Evolutionary conservation across 2,797 vertebrate genomes (phyloP).

Genomic region (Paguma larvata): DNA sequence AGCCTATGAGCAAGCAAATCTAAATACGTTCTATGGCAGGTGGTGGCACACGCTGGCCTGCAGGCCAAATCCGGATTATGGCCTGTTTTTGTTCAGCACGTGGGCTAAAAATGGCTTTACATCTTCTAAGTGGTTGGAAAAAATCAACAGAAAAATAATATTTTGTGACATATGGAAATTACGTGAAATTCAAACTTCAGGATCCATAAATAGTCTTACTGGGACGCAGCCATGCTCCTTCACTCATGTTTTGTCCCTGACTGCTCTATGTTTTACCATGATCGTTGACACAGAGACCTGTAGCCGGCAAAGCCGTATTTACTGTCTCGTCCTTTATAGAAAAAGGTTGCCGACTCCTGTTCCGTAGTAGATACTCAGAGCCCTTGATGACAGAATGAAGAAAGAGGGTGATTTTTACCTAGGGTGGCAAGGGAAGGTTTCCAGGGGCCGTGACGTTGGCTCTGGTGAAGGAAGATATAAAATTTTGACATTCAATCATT

Average conservation of each 20-base stretch:
- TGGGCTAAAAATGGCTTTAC: neutral
- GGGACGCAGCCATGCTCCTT: neutral
- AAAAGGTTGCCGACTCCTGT: neutral
- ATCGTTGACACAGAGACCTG: neutral
- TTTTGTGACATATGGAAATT: neutral
- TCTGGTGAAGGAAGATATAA: neutral
- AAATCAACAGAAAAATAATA: neutral
- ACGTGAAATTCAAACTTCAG: neutral
- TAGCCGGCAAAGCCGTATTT: neutral
- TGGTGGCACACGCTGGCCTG: fast-evolving
- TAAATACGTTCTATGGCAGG: neutral
- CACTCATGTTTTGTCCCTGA: too few relatives aligned
- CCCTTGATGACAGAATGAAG: fast-evolving
- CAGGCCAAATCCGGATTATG: neutral
- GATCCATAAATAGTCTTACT: fast-evolving
- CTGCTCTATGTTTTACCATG: neutral
- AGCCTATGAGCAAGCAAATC: neutral
- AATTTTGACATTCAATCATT: neutral
- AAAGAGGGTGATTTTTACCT: neutral
- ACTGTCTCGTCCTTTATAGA: neutral
- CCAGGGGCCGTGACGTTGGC: neutral
- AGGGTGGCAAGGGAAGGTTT: neutral
- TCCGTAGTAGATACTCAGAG: neutral
- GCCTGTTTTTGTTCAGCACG: neutral
- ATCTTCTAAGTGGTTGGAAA: neutral